These are phyloP conservation scores for Hycleus cichorii DNA, from an alignment of 1,140 invertebrate genomes.

Conservation along the genomic window DNA sequence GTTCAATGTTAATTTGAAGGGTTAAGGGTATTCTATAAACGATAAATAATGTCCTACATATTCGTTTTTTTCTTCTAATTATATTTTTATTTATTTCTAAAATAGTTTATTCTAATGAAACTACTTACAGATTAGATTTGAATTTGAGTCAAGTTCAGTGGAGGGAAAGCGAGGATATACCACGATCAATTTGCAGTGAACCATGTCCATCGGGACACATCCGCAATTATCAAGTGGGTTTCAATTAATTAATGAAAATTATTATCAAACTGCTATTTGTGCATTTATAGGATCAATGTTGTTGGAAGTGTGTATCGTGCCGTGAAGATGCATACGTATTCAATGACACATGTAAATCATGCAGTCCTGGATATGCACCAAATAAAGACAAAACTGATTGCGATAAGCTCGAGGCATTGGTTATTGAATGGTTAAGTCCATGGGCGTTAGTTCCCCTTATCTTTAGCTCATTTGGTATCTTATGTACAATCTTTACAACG, in stretches of 20 bases:
- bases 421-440: slow-evolving; percentile 48
- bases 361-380: slow-evolving; percentile 50
- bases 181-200: slow-evolving; percentile 57
- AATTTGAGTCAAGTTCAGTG: slow-evolving; percentile 24
- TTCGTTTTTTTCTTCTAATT: too few species aligned
- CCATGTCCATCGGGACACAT: slow-evolving; percentile 56
- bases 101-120: too few species aligned
- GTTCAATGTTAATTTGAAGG: too few species aligned
- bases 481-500: slow-evolving; percentile 54
- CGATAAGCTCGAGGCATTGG: slow-evolving; percentile 45
- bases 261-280: background rate
- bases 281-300: slow-evolving; percentile 49
- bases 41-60: background rate
- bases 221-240: slow-evolving; percentile 49
- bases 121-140: slow-evolving; percentile 25
- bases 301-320: slow-evolving; percentile 60
- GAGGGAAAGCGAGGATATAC: slow-evolving; percentile 36
- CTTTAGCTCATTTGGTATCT: slow-evolving; percentile 52
- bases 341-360: slow-evolving; percentile 54
- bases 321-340: slow-evolving; percentile 50
- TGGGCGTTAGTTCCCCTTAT: slow-evolving; percentile 56
- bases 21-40: background rate
- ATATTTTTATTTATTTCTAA: too few species aligned
- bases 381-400: slow-evolving; percentile 47
- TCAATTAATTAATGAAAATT: background rate